phyloP scores from a whole-genome alignment of 1,140 invertebrate genomes.

The Kradibia gibbosae region DNA sequence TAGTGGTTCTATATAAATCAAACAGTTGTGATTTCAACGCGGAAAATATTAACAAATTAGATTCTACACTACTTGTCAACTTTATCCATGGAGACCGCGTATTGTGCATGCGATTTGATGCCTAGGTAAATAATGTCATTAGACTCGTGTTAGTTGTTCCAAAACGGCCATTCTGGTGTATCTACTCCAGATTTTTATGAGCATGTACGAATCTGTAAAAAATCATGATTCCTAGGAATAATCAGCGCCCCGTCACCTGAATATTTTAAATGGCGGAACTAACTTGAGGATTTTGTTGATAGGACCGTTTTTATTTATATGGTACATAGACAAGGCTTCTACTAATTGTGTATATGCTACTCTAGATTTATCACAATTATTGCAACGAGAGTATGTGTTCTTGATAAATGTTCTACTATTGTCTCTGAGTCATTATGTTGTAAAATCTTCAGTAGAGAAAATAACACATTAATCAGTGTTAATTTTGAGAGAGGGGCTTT shows the following conservation, averaged over 20 bases:
- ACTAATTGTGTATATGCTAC: too few relatives aligned
- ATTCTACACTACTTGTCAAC: neutral
- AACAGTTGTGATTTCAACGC: neutral
- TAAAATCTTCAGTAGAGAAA: too few relatives aligned
- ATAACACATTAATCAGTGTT: too few relatives aligned
- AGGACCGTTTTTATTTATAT: too few relatives aligned
- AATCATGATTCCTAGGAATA: neutral
- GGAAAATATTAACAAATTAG: neutral
- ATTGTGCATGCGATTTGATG: neutral
- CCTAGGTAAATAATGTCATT: neutral
- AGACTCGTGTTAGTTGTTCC: neutral
- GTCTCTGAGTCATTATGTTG: too few relatives aligned
- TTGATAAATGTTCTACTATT: too few relatives aligned
- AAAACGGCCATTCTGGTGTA: conserved; percentile 22
- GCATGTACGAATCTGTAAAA: neutral
- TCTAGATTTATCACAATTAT: too few relatives aligned
- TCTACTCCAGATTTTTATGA: conserved; percentile 5
- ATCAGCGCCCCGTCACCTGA: neutral
- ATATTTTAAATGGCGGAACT: neutral
- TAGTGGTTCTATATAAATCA: neutral
- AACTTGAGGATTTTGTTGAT: neutral
- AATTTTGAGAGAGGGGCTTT: too few relatives aligned
- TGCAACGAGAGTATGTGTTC: too few relatives aligned
- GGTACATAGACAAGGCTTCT: too few relatives aligned
- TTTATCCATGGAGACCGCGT: neutral